Evolutionary conservation across 2,888 invertebrate genomes (phyloP), one percentile per base, ranked within the genome.

Genomic region (Pedicia rivosa): DNA sequence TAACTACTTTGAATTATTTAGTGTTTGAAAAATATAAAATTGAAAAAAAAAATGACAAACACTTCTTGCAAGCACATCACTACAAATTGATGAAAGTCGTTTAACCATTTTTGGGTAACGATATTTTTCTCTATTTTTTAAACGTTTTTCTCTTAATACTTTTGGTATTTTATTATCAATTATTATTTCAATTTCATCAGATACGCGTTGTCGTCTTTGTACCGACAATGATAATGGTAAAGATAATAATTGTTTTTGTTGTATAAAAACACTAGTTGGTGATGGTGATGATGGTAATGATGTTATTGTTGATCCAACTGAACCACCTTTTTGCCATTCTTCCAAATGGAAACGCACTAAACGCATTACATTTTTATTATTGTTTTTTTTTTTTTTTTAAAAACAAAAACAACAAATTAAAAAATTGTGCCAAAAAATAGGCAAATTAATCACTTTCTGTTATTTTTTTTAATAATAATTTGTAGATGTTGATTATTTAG

Each of bases 31-130:
- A 49, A 53, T 47, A 51, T 49, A 40, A 28, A 22, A 35, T 15
- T 9, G 30, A 34, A 37, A 39, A 29, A 22, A 36, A 30, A 20
- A 26, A 22, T 16, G 20, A 40, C 48, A 61, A 64, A 70, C 74
- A 63, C 72, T 66, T 47, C 61, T 52, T 27, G 70, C 62, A 31
- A 73, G 61, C 38, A 67, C 56, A 49, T 70, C 64, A 51, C 72
- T 56, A 50, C 74, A 72, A 24, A 74, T 48, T 31, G 64, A 63
- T 43, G 67, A 67, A 19, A 72, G 53, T 5, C 56, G 54, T 28
- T 62, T 57, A 28, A 70, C 61, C 19, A 56, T 48, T 40, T 54
- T 49, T n/a, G 61, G 59, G 40, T 67, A 62, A 46, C 66, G 62
- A 43, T 52, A 53, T 40, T 58, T 54, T 40, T 50, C 46, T 19